Conservation (phyloP, 2,888 invertebrate species). For the Phengaris alcon region DNA sequence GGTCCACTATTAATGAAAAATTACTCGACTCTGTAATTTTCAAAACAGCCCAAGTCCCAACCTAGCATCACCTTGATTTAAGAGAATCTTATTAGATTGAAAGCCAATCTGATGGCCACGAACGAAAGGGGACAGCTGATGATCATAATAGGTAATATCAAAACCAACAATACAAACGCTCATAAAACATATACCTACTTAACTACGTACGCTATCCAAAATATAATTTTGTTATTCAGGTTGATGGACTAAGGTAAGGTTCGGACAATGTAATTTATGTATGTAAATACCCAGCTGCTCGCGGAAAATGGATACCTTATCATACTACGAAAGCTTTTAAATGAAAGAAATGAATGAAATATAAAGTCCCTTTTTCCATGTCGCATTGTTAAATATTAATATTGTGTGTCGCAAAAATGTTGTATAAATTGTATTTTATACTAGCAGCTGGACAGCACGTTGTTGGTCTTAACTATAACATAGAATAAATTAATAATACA, state of each 20-base stretch:
- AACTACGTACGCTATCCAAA: slow-evolving; percentile 1
- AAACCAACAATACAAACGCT: slow-evolving; percentile 1
- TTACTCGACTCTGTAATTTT: too few species aligned
- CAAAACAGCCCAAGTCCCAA: too few species aligned
- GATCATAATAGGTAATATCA: too few species aligned
- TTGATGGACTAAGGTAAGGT: slow-evolving; percentile 6
- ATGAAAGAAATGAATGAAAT: slow-evolving; percentile 22
- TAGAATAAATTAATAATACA: too few species aligned
- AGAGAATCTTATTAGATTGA: too few species aligned
- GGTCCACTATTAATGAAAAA: too few species aligned
- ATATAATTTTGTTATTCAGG: slow-evolving; percentile 24
- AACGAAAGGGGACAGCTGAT: too few species aligned
- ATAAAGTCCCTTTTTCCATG: background rate
- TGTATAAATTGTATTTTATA: background rate
- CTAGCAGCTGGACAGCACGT: background rate
- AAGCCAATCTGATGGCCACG: too few species aligned
- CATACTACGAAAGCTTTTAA: background rate
- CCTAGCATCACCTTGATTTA: too few species aligned
- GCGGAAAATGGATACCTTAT: slow-evolving; percentile 19
- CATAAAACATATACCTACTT: background rate
- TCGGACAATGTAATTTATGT: slow-evolving; percentile 21
- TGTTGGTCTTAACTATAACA: too few species aligned
- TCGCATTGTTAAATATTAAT: background rate
- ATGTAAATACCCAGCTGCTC: slow-evolving; percentile 15
- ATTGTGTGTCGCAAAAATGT: background rate